Evolutionary conservation across 2,113 vertebrate genomes (phyloP).

Genomic region (Gopherus evgoodei): DNA sequence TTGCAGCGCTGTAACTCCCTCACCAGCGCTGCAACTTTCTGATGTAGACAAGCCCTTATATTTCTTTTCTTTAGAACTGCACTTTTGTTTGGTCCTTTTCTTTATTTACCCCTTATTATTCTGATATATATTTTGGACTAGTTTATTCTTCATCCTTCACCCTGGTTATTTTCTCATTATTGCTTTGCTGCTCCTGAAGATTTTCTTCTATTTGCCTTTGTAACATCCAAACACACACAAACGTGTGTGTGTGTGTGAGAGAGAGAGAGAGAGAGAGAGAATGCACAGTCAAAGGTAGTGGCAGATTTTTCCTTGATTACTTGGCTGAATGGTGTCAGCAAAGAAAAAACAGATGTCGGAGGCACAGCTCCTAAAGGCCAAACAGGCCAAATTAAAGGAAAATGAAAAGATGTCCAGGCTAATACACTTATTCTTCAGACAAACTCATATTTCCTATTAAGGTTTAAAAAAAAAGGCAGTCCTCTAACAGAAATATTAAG

Average conservation of each 20-base stretch:
- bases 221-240: conserved; percentile 11
- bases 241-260: background rate
- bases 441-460: conserved; percentile 60
- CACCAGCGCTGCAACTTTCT: too few relatives aligned
- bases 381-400: conserved; percentile 58
- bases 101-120: background rate
- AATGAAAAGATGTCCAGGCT: conserved; percentile 46
- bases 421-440: conserved; percentile 65
- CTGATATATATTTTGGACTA: background rate
- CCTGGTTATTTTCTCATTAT: conserved; percentile 13
- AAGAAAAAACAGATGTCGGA: conserved; percentile 72
- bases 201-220: background rate
- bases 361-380: conserved; percentile 59
- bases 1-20: too few relatives aligned
- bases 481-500: conserved; percentile 48
- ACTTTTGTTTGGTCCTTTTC: background rate
- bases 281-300: background rate
- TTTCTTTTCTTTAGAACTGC: background rate
- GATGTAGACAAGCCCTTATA: too few relatives aligned
- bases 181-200: background rate
- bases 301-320: conserved; percentile 68
- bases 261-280: background rate
- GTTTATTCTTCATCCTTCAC: background rate
- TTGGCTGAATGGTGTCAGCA: conserved; percentile 58
- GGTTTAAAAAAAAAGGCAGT: conserved; percentile 31